phyloP scores from a whole-genome alignment of 2,888 invertebrate genomes.

The Drosophila diplacantha region DNA sequence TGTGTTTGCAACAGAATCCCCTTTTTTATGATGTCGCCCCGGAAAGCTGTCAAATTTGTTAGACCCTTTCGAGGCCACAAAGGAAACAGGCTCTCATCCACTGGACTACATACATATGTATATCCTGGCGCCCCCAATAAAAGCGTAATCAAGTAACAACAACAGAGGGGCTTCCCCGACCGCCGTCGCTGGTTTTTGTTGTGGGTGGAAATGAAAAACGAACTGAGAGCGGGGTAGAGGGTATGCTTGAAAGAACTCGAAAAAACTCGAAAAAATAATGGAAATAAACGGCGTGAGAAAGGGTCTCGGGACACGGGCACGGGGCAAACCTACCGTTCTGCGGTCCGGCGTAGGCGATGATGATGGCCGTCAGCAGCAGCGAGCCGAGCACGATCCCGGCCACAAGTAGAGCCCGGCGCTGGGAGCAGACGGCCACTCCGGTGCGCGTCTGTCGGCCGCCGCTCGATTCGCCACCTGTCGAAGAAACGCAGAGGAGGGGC shows the following conservation, averaged over 20 bases:
- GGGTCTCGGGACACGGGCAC: slow-evolving; percentile 36
- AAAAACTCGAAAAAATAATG: slow-evolving; percentile 34
- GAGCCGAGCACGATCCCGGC: slow-evolving; percentile 88
- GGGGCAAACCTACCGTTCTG: slow-evolving; percentile 83
- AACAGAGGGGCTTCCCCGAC: slow-evolving; percentile 24
- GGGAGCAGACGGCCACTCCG: slow-evolving; percentile 91
- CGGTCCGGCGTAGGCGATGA: slow-evolving; percentile 94
- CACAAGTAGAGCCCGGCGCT: slow-evolving; percentile 89
- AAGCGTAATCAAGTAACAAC: slow-evolving; percentile 36
- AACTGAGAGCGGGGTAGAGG: slow-evolving; percentile 27
- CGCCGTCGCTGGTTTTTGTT: slow-evolving; percentile 9
- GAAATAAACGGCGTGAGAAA: slow-evolving; percentile 39
- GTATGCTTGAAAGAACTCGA: slow-evolving; percentile 32
- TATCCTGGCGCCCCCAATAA: slow-evolving; percentile 33
- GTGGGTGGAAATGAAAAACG: slow-evolving; percentile 48
- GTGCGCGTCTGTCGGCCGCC: slow-evolving; percentile 77
- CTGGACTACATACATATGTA: slow-evolving; percentile 42
- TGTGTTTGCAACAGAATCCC: neutral
- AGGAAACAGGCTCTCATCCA: slow-evolving; percentile 7
- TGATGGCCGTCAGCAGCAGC: slow-evolving; percentile 88
- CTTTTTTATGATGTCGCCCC: slow-evolving; percentile 1
- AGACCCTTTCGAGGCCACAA: slow-evolving; percentile 18
- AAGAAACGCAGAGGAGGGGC: slow-evolving; percentile 19
- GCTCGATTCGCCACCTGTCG: slow-evolving; percentile 77
- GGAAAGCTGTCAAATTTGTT: slow-evolving; percentile 20